Percentiles rank a stretch among this genome's conserved stretches.
Evolutionary conservation across 2,797 vertebrate genomes (phyloP).

Genomic region (Neomorphus geoffroyi): DNA sequence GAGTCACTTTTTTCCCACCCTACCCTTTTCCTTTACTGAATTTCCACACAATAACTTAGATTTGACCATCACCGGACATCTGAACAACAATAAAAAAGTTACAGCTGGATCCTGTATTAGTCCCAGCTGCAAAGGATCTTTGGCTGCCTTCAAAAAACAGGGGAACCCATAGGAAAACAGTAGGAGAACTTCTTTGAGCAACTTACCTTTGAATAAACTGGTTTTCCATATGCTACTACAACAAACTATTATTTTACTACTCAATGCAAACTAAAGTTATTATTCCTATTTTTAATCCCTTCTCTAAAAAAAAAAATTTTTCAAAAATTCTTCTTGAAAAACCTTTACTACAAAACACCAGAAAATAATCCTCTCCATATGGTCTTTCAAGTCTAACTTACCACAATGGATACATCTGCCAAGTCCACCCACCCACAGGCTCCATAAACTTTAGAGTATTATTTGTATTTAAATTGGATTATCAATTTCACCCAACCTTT

Average conservation of each 20-base stretch:
- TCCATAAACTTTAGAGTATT: constrained; percentile 57
- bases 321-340: constrained; percentile 25
- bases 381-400: constrained; percentile 64
- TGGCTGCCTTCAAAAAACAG: constrained; percentile 18
- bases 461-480: constrained; percentile 64
- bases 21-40: constrained; percentile 78
- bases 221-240: constrained; percentile 6
- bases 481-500: constrained; percentile 54
- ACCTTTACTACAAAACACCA: constrained; percentile 65
- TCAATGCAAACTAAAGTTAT: not conserved
- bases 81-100: constrained; percentile 69
- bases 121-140: constrained; percentile 60
- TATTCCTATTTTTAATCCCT: constrained; percentile 30
- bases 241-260: constrained; percentile 20
- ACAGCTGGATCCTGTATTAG: constrained; percentile 75
- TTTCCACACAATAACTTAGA: constrained; percentile 77
- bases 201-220: constrained; percentile 14
- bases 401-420: constrained; percentile 34
- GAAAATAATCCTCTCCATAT: constrained; percentile 75
- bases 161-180: constrained; percentile 5
- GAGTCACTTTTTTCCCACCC: constrained; percentile 79
- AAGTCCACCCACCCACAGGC: constrained; percentile 68
- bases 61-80: constrained; percentile 70
- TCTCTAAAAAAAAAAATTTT: not conserved
- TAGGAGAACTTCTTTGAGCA: constrained; percentile 27